Evolutionary conservation across 2,888 invertebrate species (phyloP).

Genomic region (Cheilosia scutellata): DNA sequence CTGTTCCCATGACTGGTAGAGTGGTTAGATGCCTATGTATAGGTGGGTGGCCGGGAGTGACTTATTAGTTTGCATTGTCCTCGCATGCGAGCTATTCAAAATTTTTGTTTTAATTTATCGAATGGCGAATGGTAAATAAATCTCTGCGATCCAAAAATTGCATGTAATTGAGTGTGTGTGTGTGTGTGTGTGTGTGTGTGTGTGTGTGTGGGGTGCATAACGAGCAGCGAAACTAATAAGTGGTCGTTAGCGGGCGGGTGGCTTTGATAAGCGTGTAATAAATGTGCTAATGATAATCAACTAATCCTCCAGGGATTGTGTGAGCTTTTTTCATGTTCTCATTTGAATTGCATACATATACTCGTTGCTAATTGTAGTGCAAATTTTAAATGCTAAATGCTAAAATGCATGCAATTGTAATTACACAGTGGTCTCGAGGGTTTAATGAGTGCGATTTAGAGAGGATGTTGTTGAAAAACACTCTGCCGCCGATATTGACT

Average conservation of each 20-base stretch:
- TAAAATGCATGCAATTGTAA: conserved; percentile 50
- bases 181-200: conserved; percentile 15
- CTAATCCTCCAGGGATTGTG: conserved; percentile 56
- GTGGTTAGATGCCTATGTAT: neutral
- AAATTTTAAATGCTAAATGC: conserved; percentile 51
- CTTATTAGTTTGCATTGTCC: conserved; percentile 45
- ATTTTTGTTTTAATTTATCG: conserved; percentile 50
- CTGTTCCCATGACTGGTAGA: conserved; percentile 49
- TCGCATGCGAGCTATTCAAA: conserved; percentile 31
- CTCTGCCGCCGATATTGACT: conserved; percentile 21
- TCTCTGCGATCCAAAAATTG: conserved; percentile 39
- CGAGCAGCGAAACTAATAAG: conserved; percentile 58
- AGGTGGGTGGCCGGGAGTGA: conserved; percentile 19
- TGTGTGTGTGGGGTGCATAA: conserved; percentile 24
- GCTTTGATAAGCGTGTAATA: conserved; percentile 59
- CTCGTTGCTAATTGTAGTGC: conserved; percentile 47
- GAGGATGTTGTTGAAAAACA: conserved; percentile 11
- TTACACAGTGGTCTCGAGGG: conserved; percentile 33
- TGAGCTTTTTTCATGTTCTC: neutral
- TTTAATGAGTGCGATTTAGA: conserved; percentile 21
- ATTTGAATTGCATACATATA: conserved; percentile 24
- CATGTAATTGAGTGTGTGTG: conserved; percentile 33
- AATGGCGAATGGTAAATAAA: conserved; percentile 63
- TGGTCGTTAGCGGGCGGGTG: conserved; percentile 20
- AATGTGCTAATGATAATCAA: conserved; percentile 61